Conservation (phyloP, 2,797 vertebrate species). For the Myiotriccus ornatus region DNA sequence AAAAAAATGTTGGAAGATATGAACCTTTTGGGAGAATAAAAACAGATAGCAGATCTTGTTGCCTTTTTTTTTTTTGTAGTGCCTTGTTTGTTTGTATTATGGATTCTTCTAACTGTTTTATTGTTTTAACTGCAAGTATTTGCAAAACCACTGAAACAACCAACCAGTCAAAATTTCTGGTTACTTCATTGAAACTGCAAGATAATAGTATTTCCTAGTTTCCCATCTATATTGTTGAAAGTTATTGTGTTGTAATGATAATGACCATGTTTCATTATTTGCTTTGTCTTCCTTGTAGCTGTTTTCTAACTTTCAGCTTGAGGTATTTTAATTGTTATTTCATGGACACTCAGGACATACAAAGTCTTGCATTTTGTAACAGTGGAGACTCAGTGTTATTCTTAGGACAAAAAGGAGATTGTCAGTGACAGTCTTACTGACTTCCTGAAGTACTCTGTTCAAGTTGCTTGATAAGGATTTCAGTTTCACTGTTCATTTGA, state of each 20-base stretch:
- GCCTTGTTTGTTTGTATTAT: not conserved
- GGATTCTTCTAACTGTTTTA: not conserved
- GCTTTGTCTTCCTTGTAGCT: not conserved
- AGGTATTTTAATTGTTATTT: not conserved
- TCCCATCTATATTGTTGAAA: not conserved
- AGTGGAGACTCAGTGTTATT: not conserved
- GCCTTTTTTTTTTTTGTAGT: not conserved
- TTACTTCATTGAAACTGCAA: not conserved
- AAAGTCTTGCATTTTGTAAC: not conserved
- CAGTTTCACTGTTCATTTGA: not conserved
- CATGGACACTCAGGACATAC: not conserved
- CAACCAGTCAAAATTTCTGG: not conserved
- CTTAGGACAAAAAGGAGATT: not conserved
- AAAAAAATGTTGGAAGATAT: fast-evolving
- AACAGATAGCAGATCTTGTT: not conserved
- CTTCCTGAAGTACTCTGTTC: not conserved
- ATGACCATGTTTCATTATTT: not conserved
- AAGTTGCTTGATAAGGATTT: not conserved
- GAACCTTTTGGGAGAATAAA: not conserved
- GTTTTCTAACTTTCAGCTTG: not conserved
- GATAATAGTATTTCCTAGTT: not conserved
- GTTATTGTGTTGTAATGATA: not conserved
- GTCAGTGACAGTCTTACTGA: not conserved
- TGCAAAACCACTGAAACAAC: not conserved
- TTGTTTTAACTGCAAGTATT: not conserved